Conservation (phyloP, 2,888 invertebrate genomes). For the Melinaea marsaeus region DNA sequence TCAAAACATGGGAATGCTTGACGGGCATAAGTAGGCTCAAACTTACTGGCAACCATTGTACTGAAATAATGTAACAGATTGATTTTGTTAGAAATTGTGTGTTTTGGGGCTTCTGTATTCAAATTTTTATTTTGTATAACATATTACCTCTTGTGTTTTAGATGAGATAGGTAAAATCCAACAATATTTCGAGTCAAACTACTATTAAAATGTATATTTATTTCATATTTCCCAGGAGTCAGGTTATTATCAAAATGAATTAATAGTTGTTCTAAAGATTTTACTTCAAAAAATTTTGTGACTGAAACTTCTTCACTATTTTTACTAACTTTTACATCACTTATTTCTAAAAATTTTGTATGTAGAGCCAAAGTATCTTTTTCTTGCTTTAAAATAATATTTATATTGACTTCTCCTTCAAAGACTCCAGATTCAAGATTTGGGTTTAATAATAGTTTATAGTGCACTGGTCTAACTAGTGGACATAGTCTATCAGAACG, state of each 20-base stretch:
- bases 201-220: constrained; percentile 81
- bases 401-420: constrained; percentile 56
- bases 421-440: constrained; percentile 52
- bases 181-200: constrained; percentile 81
- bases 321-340: constrained; percentile 51
- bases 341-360: constrained; percentile 77
- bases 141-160: constrained; percentile 71
- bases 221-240: constrained; percentile 62
- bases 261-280: constrained; percentile 56
- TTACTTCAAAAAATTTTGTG: constrained; percentile 49
- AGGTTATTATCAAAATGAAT: constrained; percentile 51
- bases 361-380: constrained; percentile 76
- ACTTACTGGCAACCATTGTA: constrained; percentile 92
- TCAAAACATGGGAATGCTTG: constrained; percentile 97
- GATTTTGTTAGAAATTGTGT: neutral
- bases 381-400: constrained; percentile 54
- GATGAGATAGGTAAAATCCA: constrained; percentile 84
- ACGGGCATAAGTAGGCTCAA: constrained; percentile 96
- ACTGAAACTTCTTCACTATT: constrained; percentile 44
- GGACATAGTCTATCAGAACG: constrained; percentile 54
- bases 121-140: neutral
- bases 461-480: constrained; percentile 56
- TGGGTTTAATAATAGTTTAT: constrained; percentile 55
- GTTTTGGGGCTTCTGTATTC: neutral
- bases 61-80: constrained; percentile 67